Base-by-base conservation (phyloP, 2,797 vertebrate species). In the Glyptemys insculpta region DNA sequence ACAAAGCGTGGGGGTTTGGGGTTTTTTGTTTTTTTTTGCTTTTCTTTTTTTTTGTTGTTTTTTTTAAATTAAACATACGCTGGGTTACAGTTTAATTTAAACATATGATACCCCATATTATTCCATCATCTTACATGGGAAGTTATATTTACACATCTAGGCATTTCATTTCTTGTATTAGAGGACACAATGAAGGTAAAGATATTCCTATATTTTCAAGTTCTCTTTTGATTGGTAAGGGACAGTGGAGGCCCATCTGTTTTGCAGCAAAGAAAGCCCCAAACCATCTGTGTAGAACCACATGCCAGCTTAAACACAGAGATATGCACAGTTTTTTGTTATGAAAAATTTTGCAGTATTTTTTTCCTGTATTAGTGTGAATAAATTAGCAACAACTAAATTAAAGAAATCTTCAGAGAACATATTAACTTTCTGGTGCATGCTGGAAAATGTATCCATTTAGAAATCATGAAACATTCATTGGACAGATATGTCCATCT, bases 311-410 rank as follows among this genome's bases (percentile, higher is more conserved):
- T 98, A 98, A 98, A 98, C 98, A 98, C 98, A 98, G 98, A 98
- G 98, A 98, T 98, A 99, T 98, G 98, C 98, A 99, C 98, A 98
- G 98, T 99, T 98, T 98, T 98, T 98, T 98, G 98, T 98, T 98
- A 98, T 98, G 98, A 98, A 98, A 98, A 98, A 98, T 98, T 98
- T 98, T 98, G 98, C 98, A 98, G 98, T 98, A 98, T 98, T 98
- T 98, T 98, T 96, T 98, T 98, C 97, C 97, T 97, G 98, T 98
- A 98, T 98, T 98, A 98, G 97, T 98, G 98, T 98, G 98, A 98
- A 98, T 98, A 98, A 98, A 98, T 98, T 98, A 98, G 98, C 98
- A 98, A 98, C 98, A 98, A 98, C 98, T 98, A 98, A 98, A 98
- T 98, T 98, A 98, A 98, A 98, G 96, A 98, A 98, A 98, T 98